Base-by-base conservation (phyloP, 64 coral and sea anemone genomes). In the Montipora efflorescens region DNA sequence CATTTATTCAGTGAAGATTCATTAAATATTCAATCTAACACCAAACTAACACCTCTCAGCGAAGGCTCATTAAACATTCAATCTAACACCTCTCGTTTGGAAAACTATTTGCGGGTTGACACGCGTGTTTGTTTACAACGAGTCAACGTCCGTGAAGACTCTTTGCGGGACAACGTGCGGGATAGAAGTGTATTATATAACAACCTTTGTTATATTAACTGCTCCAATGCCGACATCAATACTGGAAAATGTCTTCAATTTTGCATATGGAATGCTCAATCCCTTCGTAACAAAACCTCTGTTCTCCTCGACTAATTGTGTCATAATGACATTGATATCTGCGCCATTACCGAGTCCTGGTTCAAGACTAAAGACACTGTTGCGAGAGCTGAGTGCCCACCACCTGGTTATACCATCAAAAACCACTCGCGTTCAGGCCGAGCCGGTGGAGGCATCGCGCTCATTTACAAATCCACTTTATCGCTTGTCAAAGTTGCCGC, bases 401-500 rank as follows among this genome's bases (percentile, higher is more conserved):
- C 59, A 64, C 4, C 59, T 64, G 59, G 59, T 15, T 64, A 64
- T 64, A 64, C 14, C 59, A 64, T 64, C 4, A 64, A 64, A 64
- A 64, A 64, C 59, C 59, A 64, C 59, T 64, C 1, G 59, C 59
- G 10, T 64, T 3, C 53, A 57, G 74, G 6, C 21, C 21, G 74
- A 76, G 21, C 21, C 16, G 79, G 79, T 5, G 49, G 79, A 58
- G 79, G 79, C 48, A 57, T 82, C 20, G 79, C 49, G 5, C 6
- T 82, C 28, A 59, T 82, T 55, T 82, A 82, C 62, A 82, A 82
- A 59, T 82, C 50, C 51, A 23, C 52, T 59, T 28, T 58, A 46
- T 82, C 80, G 62, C 62, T 82, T 9, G 48, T 55, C 47, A 82
- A 82, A 59, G 79, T 53, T 25, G 22, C 79, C 9, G 79, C 49